Base-by-base conservation (phyloP, 2,113 vertebrate genomes). In the Nothobranchius kuhntae region DNA sequence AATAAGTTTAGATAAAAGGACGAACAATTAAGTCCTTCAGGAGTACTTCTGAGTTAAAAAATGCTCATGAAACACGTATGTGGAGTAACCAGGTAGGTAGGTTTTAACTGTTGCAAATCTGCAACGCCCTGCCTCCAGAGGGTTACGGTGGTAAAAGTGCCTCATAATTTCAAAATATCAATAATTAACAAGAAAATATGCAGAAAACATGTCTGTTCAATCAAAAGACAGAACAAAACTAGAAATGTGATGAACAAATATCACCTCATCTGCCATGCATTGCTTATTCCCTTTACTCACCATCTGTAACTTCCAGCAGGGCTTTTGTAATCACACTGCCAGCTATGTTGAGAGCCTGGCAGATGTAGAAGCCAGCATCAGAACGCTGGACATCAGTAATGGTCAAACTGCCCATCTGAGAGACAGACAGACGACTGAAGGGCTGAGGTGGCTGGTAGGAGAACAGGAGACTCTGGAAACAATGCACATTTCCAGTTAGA, bases 261-360 rank as follows among this genome's bases (percentile, higher is more conserved):
- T 6, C 26, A 36, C 47, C 53, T 17, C 38, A 65, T 61, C 53
- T 65, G 50, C 57, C 47, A 45, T 66, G 17, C 48, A 69, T 40
- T 35, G 38, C 40, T 64, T 26, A 42, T 50, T 65, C 55, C 14
- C 15, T 47, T 65, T 71, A 90, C 88, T 89, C 76, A 88, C 85
- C 71, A 61, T 88, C 86, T 65, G 78, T 85, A 80, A 90, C 75
- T 75, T 98, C 97, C 91, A 99, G 92, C 84, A 97, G 96, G 5
- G 96, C 98, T 91, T 98, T 99, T 84, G 96, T 99, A 86, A 97
- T 99, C 80, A 99, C 97, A 75, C 96, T 98, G 83, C 98, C 98
- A 0, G 98, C 98, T 62, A 99, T 97, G 89, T 98, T 99, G 78
- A 99, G 94, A 65, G 97, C 98, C 94, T 99, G 98, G 91, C 98